These are phyloP conservation scores for Psittacula cyanocephala DNA, from an alignment of 2,113 vertebrate species.

Conservation along the genomic window DNA sequence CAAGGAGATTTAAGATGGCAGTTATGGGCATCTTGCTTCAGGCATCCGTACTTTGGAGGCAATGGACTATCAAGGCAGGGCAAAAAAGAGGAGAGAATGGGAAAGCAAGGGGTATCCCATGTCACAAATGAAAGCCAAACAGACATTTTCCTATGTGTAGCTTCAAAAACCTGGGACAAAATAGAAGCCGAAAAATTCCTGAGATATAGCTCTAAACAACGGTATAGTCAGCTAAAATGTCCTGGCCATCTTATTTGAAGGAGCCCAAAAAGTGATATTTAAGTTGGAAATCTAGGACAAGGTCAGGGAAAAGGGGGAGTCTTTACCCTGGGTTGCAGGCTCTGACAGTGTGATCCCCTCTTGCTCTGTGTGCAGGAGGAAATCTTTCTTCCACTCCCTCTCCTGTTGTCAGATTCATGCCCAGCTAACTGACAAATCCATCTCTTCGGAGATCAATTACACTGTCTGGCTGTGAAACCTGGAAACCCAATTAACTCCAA, in stretches of 20 bases:
- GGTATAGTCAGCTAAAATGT: neutral
- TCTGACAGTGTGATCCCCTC: neutral
- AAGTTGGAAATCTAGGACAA: neutral
- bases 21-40: neutral
- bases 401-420: conserved; percentile 68
- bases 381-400: conserved; percentile 50
- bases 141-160: neutral
- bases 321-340: neutral
- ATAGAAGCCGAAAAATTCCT: neutral
- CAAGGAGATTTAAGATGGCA: neutral
- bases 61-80: neutral
- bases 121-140: neutral
- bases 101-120: neutral
- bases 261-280: neutral
- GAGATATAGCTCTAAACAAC: neutral
- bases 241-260: neutral
- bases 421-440: conserved; percentile 76
- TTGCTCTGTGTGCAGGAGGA: neutral
- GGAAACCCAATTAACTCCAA: conserved; percentile 80
- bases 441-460: conserved; percentile 80
- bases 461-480: conserved; percentile 74
- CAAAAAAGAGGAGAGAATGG: neutral
- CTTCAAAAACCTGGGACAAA: neutral
- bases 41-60: neutral
- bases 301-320: neutral